Conservation (phyloP, 2,797 vertebrate genomes). For the Hozukius guyotensis region DNA sequence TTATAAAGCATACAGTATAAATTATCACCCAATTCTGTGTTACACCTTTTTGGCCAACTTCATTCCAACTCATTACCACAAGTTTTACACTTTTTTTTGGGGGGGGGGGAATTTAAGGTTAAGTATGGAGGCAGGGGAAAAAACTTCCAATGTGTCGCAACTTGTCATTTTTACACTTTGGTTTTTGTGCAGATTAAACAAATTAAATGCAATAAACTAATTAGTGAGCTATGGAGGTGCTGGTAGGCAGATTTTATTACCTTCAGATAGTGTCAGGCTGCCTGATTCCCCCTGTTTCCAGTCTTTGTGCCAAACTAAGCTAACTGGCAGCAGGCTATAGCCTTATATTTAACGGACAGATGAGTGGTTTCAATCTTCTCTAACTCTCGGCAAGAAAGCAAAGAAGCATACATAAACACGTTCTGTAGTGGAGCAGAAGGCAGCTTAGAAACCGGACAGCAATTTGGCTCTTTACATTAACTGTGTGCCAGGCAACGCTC, state of each 20-base stretch:
- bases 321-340: neutral
- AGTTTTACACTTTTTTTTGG: too few species aligned
- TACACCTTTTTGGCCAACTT: too few species aligned
- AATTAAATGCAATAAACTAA: neutral
- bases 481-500: neutral
- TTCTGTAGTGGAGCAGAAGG: neutral
- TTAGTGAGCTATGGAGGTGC: neutral
- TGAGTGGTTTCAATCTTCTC: neutral
- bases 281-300: neutral
- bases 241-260: neutral
- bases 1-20: too few species aligned
- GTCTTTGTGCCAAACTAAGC: neutral
- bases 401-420: neutral
- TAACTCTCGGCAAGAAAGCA: neutral
- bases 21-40: too few species aligned
- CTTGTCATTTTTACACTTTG: too few species aligned
- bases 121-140: neutral
- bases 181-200: too few species aligned
- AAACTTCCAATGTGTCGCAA: neutral
- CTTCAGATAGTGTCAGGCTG: neutral
- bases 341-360: neutral
- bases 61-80: too few species aligned
- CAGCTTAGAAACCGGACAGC: neutral
- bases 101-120: too few species aligned
- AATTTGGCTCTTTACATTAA: neutral